Evolutionary conservation across 64 coral and sea anemone genomes (phyloP).

Genomic region (Cladopsammia gracilis): DNA sequence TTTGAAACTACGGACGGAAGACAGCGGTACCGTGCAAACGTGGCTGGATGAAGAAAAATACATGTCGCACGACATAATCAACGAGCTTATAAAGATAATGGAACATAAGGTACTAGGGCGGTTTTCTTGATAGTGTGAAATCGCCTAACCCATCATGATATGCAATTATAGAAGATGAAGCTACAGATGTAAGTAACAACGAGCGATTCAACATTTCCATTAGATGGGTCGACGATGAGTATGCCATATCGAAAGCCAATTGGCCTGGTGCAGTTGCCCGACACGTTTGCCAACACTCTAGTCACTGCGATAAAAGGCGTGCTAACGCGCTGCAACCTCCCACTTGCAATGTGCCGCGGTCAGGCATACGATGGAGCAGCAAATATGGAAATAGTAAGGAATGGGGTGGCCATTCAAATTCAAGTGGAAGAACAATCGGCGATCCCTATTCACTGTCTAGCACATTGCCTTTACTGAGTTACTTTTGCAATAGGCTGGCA

Average conservation of each 20-base stretch:
- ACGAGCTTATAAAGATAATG: constrained; percentile 56
- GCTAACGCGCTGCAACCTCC: constrained; percentile 29
- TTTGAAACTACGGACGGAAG: constrained; percentile 67
- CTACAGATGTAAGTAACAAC: constrained; percentile 38
- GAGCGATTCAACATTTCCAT: constrained; percentile 57
- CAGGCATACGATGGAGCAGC: constrained; percentile 67
- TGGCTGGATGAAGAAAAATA: constrained; percentile 58
- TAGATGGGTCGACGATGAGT: constrained; percentile 62
- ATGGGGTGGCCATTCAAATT: constrained; percentile 57
- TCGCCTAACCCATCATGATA: constrained; percentile 59
- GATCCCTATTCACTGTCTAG: constrained; percentile 46
- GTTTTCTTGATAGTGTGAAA: constrained; percentile 28
- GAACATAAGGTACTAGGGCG: constrained; percentile 11
- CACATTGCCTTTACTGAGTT: constrained; percentile 28
- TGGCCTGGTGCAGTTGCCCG: constrained; percentile 23
- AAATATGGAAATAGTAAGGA: constrained; percentile 67
- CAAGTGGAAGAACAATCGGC: constrained; percentile 39
- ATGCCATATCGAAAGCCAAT: constrained; percentile 57
- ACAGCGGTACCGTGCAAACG: constrained; percentile 40
- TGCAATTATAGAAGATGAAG: constrained; percentile 64
- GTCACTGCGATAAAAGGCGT: constrained; percentile 43
- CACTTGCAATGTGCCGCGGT: constrained; percentile 37
- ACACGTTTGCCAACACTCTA: constrained; percentile 58
- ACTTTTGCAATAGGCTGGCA: constrained; percentile 12
- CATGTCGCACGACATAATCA: constrained; percentile 71